Conservation (phyloP, 2,888 invertebrate species). For the Melanostoma mellinum region DNA sequence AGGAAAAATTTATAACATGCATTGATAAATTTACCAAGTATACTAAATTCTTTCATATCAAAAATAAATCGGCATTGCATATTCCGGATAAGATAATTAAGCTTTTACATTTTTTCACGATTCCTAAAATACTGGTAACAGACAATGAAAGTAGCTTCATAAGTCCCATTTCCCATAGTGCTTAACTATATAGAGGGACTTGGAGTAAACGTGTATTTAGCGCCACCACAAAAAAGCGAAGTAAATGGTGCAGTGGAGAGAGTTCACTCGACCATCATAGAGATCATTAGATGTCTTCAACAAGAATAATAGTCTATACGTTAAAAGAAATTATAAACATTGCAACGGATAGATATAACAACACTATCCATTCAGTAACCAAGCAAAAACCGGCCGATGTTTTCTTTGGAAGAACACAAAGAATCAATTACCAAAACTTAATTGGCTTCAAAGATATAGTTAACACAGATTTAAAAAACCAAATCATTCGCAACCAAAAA, state of each 20-base stretch:
- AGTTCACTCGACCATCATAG: constrained; percentile 62
- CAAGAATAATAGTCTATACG: constrained; percentile 34
- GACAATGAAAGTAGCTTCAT: constrained; percentile 66
- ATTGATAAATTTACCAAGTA: constrained; percentile 17
- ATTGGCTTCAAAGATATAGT: constrained; percentile 52
- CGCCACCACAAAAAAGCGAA: constrained; percentile 65
- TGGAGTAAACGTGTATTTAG: constrained; percentile 52
- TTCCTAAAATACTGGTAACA: constrained; percentile 39
- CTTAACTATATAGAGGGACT: constrained; percentile 63
- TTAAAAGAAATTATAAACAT: constrained; percentile 57
- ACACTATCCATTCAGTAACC: constrained; percentile 58
- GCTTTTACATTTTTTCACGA: constrained; percentile 53
- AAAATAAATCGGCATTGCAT: constrained; percentile 52
- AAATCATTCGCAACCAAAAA: constrained; percentile 64
- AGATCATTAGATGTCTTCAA: constrained; percentile 54
- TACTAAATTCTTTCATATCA: constrained; percentile 28
- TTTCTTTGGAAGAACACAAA: constrained; percentile 67
- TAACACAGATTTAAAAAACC: constrained; percentile 50
- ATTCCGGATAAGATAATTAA: constrained; percentile 60
- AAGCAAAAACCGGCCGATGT: constrained; percentile 59
- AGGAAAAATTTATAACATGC: constrained; percentile 17
- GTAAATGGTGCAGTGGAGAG: constrained; percentile 64
- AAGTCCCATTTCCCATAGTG: constrained; percentile 55
- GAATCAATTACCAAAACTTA: constrained; percentile 67
- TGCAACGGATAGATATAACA: constrained; percentile 54